phyloP scores from a whole-genome alignment of 2,888 invertebrate genomes.

The Stenoptilia bipunctidactyla region DNA sequence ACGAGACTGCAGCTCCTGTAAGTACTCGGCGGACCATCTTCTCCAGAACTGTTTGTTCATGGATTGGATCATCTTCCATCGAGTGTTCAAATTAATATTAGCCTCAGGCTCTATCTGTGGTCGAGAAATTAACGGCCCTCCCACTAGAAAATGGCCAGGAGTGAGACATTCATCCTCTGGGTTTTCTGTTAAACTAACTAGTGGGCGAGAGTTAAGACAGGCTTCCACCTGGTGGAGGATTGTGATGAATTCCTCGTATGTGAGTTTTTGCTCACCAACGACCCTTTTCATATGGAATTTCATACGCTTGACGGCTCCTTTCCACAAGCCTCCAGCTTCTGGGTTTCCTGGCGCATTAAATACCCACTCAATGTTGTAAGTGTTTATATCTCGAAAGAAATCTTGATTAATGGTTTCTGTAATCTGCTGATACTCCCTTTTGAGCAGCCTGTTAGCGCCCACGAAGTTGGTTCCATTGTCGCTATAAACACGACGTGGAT shows the following conservation, averaged over 20 bases:
- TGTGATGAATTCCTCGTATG: conserved; percentile 1
- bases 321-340: background rate
- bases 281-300: background rate
- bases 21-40: background rate
- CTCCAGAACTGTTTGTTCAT: background rate
- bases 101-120: background rate
- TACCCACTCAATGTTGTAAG: background rate
- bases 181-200: background rate
- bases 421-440: background rate
- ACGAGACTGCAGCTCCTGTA: background rate
- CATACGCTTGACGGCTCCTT: background rate
- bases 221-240: background rate
- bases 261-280: background rate
- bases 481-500: background rate
- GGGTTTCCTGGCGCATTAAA: background rate
- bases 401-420: background rate
- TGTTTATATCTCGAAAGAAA: background rate
- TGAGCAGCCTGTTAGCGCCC: background rate
- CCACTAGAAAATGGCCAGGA: background rate
- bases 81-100: background rate
- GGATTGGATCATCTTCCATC: background rate
- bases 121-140: background rate
- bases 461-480: background rate
- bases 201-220: background rate
- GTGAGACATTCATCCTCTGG: background rate